Percentiles rank a stretch among this genome's conserved stretches.
Conservation (phyloP, 2,113 vertebrate genomes). For the Peromyscus californicus region DNA sequence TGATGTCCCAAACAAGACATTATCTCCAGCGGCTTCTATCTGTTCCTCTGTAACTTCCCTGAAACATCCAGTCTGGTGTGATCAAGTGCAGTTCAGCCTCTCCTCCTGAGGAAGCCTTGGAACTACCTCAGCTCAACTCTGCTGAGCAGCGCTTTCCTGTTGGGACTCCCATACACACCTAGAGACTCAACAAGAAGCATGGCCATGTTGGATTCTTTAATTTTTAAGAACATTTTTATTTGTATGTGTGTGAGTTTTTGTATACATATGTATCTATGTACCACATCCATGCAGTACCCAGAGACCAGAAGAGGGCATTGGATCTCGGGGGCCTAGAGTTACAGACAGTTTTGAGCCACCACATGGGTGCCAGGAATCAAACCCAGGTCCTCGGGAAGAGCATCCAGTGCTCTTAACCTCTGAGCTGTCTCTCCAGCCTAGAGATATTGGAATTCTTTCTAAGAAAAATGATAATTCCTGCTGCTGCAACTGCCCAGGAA, state of each 20-base stretch:
- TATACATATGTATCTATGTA: neutral
- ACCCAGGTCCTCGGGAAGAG: neutral
- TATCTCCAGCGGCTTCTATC: neutral
- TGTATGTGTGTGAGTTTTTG: neutral
- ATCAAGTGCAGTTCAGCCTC: neutral
- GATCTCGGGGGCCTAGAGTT: neutral
- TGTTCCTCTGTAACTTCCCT: neutral
- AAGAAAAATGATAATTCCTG: neutral
- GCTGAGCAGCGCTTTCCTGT: neutral
- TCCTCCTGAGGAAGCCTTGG: neutral
- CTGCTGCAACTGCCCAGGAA: neutral
- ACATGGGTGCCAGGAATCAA: neutral
- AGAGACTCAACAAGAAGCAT: neutral
- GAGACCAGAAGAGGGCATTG: neutral
- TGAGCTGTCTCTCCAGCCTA: neutral
- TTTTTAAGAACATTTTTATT: neutral
- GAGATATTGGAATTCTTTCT: neutral
- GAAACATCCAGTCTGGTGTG: neutral
- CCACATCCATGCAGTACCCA: neutral
- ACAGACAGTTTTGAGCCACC: neutral
- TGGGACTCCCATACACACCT: neutral
- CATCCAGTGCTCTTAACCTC: neutral
- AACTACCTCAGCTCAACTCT: neutral
- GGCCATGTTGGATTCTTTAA: neutral
- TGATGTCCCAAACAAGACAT: neutral